Evolutionary conservation across 2,888 invertebrate species (phyloP), one percentile per base, ranked within the genome.

Genomic region (Thecocarcelia acutangulata): DNA sequence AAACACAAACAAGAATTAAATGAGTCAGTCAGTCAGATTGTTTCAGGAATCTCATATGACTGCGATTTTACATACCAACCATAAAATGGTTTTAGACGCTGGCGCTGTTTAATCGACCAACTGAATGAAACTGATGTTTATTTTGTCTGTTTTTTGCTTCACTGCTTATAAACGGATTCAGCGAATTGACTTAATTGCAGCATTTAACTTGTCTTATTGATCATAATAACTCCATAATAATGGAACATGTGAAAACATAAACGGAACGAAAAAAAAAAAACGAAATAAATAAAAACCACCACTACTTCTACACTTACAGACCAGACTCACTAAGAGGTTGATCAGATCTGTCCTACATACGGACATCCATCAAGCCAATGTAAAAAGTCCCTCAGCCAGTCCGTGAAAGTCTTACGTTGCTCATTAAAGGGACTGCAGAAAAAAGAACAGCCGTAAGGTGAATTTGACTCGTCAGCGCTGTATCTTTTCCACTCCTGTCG

Each of bases 181-280:
- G 77, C 83, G 74, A 84, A 78, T 85, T 84, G 86, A 89, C 88
- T 89, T 90, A 90, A 90, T 90, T 89, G 90, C 90, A 89, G 87
- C 90, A 88, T 90, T 90, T 90, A 90, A 90, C 87, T 87, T 88
- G 89, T 90, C 90, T 90, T 90, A 90, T 90, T 90, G 90, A 90
- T 90, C 90, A 90, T 90, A 90, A 90, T 90, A 90, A 90, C 90
- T 90, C 90, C 90, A 90, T 90, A 90, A 90, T 90, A 90, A 90
- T 89, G 90, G 89, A 90, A 89, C 89, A 90, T 89, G 87, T 87
- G 88, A 89, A 88, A 86, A 87, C 87, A 88, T 87, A 87, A 88
- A 88, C 85, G 87, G 85, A 86, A 87, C 87, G 86, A 86, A 84
- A 6, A 42, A 44, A 64, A 68, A 50, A 40, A 58, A 44, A 46